Percentiles rank a stretch among this genome's conserved stretches.
These are phyloP conservation scores for Microtus ochrogaster DNA, from an alignment of 2,113 vertebrate genomes.

Conservation along the genomic window DNA sequence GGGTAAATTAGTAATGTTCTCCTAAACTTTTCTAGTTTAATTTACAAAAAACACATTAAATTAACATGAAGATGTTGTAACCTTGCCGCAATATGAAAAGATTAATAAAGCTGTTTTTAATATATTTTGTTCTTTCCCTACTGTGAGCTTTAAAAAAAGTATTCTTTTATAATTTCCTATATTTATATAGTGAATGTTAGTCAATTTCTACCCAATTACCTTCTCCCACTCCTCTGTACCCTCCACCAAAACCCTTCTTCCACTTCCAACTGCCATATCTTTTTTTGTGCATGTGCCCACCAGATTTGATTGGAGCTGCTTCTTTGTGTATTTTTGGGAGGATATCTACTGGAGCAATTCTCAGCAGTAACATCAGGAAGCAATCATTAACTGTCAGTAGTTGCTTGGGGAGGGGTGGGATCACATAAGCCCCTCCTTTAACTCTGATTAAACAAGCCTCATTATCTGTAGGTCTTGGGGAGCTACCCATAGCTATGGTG, in stretches of 20 bases:
- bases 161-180: neutral
- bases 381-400: neutral
- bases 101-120: neutral
- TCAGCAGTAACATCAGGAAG: neutral
- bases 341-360: neutral
- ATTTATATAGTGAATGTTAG: neutral
- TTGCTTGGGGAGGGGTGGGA: neutral
- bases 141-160: neutral
- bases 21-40: neutral
- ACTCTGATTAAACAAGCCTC: neutral
- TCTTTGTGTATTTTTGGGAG: neutral
- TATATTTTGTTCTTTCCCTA: neutral
- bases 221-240: neutral
- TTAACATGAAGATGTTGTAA: neutral
- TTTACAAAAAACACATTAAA: constrained; percentile 22
- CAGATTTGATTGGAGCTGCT: too few relatives aligned
- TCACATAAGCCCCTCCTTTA: neutral
- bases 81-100: neutral
- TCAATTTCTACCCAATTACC: neutral
- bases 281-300: neutral
- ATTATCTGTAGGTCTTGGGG: neutral
- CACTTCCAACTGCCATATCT: neutral
- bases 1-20: neutral
- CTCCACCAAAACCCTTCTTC: neutral
- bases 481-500: neutral